Base-by-base conservation (phyloP, 2,797 vertebrate species). In the Phalanger gymnotis region DNA sequence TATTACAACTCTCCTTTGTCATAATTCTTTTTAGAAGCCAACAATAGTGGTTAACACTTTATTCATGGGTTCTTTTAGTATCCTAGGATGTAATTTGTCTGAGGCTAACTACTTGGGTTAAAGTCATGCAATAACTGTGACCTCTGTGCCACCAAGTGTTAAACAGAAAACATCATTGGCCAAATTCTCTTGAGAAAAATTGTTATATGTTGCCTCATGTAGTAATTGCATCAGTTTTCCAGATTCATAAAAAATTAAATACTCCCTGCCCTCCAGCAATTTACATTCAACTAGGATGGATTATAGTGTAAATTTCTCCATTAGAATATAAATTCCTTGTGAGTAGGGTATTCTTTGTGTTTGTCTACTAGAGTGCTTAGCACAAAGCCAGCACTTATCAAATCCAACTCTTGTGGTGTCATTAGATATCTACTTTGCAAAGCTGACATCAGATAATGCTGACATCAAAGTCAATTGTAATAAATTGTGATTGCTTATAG, bases 401-500 rank as follows among this genome's bases (percentile, higher is more conserved):
- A 61, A 61, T 34, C n/a, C 90, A 53, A 81, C 94, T 94, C 2
- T 25, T 52, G 34, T 40, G 34, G 54, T 94, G 54, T 16, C 91
- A 34, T 90, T 92, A 66, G 55, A 40, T 31, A 89, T 92, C 40
- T 3, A 5, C 66, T 94, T 97, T 96, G 57, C 91, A 58, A 55
- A 95, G 12, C 13, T n/a, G n/a, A n/a, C n/a, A n/a, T n/a, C n/a
- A 96, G 58, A 55, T 93, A 91, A 54, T 91, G 56, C 90, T 91
- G 94, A 94, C 90, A 2, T n/a, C 61, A 16, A n/a, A 16, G 34
- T n/a, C 4, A 91, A 54, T 90, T 53, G 91, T 90, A 93, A 94
- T 91, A 96, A 92, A 93, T 51, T 94, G 31, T 56, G 89, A 90
- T 94, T 96, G 54, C 54, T 91, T 96, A 47, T 53, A 96, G 0